phyloP scores from a whole-genome alignment of 2,888 invertebrate species.

The Athripsodes cinereus region DNA sequence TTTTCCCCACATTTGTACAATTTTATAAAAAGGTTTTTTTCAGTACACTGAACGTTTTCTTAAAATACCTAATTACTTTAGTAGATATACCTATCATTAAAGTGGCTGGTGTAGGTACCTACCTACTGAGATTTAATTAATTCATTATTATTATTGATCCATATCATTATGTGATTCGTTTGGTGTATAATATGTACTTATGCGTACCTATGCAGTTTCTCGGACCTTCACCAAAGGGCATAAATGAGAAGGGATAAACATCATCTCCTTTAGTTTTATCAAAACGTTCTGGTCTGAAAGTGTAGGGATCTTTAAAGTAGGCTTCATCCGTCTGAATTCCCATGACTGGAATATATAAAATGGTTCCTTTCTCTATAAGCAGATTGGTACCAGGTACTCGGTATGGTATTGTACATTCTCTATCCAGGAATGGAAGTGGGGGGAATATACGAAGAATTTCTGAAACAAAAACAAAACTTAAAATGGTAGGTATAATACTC shows the following conservation, averaged over 20 bases:
- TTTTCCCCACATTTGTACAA: too few species aligned
- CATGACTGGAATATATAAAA: conserved; percentile 30
- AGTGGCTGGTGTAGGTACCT: too few species aligned
- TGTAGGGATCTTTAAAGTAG: conserved; percentile 32
- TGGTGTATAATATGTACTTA: too few species aligned
- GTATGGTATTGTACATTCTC: conserved; percentile 31
- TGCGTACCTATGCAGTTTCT: conserved; percentile 27
- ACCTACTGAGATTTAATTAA: too few species aligned
- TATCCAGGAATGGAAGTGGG: conserved; percentile 33
- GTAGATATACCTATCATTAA: too few species aligned
- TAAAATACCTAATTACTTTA: too few species aligned
- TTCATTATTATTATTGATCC: too few species aligned
- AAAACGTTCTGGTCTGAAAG: conserved; percentile 34
- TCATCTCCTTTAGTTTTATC: conserved; percentile 12
- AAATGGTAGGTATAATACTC: too few species aligned
- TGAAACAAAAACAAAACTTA: conserved; percentile 27
- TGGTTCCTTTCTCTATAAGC: conserved; percentile 29
- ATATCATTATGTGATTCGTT: too few species aligned
- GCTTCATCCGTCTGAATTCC: conserved; percentile 33
- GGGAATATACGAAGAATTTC: conserved; percentile 45
- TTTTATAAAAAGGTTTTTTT: too few species aligned
- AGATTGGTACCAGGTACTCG: conserved; percentile 27
- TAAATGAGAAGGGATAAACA: conserved; percentile 22
- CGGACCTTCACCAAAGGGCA: conserved; percentile 28
- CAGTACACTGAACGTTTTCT: too few species aligned